phyloP scores from a whole-genome alignment of 2,797 vertebrate species.

The Vireo griseus region DNA sequence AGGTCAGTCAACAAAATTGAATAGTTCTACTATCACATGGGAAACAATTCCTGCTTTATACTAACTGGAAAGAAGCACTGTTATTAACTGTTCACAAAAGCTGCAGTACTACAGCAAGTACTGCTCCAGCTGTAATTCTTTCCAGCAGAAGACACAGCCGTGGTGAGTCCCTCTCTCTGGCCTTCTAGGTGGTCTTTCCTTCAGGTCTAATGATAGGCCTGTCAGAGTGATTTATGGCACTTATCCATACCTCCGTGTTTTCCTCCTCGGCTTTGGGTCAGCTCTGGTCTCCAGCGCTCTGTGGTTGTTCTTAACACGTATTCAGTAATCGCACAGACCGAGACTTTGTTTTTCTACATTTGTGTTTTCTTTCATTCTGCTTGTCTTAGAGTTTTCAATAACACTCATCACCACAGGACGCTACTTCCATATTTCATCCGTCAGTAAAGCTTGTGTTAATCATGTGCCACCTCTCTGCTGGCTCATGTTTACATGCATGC shows the following conservation, averaged over 20 bases:
- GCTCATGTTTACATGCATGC: accelerated
- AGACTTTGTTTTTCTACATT: slow-evolving; percentile 27
- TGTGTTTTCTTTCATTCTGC: slow-evolving; percentile 29
- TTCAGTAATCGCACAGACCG: not conserved
- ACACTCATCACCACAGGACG: slow-evolving; percentile 12
- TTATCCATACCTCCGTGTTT: slow-evolving; percentile 27
- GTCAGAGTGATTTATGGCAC: slow-evolving; percentile 35
- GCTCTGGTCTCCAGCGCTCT: not conserved
- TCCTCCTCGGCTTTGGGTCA: slow-evolving; percentile 10
- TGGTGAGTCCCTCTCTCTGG: slow-evolving; percentile 1
- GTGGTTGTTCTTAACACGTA: slow-evolving; percentile 17
- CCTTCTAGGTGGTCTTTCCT: slow-evolving; percentile 63
- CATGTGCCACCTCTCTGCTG: not conserved
- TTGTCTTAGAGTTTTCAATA: not conserved
- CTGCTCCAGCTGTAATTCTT: not conserved
- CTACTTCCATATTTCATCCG: slow-evolving; percentile 11
- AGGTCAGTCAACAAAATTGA: not conserved
- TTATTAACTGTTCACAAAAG: not conserved
- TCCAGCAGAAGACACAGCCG: not conserved
- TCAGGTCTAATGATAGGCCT: slow-evolving; percentile 24
- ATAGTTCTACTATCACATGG: not conserved
- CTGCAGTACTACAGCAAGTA: not conserved
- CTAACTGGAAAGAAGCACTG: not conserved
- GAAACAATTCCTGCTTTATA: not conserved
- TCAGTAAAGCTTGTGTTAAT: not conserved